Conservation (phyloP, 2,113 vertebrate genomes). For the Merops nubicus region DNA sequence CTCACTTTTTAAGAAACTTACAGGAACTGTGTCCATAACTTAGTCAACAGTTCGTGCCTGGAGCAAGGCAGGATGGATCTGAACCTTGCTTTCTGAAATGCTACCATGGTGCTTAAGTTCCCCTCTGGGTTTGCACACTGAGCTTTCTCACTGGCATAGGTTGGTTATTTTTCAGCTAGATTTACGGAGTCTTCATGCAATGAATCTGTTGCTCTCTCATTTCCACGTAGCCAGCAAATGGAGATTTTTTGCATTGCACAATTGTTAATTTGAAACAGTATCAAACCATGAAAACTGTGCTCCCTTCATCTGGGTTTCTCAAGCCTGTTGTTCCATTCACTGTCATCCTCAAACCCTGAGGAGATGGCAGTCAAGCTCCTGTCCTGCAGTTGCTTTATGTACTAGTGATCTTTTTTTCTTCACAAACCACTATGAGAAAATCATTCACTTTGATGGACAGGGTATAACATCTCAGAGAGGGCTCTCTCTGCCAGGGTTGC, state of each 20-base stretch:
- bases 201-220: background rate
- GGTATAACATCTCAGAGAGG: background rate
- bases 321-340: background rate
- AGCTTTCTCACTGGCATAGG: background rate
- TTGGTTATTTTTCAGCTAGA: background rate
- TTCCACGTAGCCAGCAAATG: background rate
- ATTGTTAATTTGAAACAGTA: background rate
- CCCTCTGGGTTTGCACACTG: background rate
- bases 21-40: fast-evolving
- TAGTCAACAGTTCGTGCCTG: background rate
- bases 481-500: background rate
- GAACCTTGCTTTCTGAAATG: background rate
- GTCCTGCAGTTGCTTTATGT: background rate
- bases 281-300: background rate
- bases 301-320: background rate
- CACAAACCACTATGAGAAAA: background rate
- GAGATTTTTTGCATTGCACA: background rate
- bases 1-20: background rate
- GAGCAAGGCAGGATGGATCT: background rate
- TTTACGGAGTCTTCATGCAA: background rate
- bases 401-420: background rate
- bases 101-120: background rate
- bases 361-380: background rate
- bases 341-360: background rate
- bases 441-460: background rate